Percentiles rank a stretch among this genome's conserved stretches.
Conservation (phyloP, 2,113 vertebrate genomes). For the Motacilla tschutschensis region DNA sequence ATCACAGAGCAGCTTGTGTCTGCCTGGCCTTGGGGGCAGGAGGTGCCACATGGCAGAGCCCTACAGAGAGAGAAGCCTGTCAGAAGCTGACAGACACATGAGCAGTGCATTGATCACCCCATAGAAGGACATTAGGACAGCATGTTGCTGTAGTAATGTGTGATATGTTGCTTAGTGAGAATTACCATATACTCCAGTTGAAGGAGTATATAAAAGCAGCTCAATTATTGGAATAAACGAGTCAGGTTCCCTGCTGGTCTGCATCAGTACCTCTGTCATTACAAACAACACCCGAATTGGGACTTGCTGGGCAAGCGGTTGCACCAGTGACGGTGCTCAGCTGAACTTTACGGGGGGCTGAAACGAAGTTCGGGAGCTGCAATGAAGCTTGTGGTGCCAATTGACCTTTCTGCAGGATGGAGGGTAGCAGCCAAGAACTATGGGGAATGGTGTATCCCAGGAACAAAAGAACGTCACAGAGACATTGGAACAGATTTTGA, state of each 20-base stretch:
- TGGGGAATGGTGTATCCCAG: no score
- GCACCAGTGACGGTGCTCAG: neutral
- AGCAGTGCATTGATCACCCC: neutral
- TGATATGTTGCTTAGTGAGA: neutral
- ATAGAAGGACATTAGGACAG: neutral
- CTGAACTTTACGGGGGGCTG: neutral
- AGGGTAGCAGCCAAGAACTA: neutral
- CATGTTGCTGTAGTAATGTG: neutral
- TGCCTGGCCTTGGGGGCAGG: neutral
- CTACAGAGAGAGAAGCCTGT: neutral
- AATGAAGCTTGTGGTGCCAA: neutral
- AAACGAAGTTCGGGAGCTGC: neutral
- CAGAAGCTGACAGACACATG: neutral
- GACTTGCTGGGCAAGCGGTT: neutral
- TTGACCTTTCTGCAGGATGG: neutral
- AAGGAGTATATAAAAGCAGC: neutral
- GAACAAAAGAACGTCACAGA: neutral
- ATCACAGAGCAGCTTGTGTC: neutral
- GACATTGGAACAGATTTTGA: neutral
- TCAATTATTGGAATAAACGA: neutral
- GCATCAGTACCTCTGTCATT: fast-evolving
- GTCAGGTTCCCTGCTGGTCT: neutral
- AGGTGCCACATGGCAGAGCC: neutral
- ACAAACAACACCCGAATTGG: neutral
- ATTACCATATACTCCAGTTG: neutral